Conservation (phyloP, 2,113 vertebrate genomes). For the Clarias batrachus region DNA sequence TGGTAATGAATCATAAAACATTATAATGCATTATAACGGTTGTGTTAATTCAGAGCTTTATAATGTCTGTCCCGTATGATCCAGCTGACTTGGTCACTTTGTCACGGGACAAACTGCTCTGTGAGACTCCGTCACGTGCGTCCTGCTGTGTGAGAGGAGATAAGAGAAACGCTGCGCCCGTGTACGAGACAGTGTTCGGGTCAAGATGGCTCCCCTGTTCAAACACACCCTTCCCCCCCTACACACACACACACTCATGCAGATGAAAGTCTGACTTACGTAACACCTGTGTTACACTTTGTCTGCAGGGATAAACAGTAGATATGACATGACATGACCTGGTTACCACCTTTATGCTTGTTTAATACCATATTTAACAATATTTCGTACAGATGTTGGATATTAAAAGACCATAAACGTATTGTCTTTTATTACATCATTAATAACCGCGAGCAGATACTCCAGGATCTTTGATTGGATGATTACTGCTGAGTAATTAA, state of each 20-base stretch:
- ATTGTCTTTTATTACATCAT: too few relatives aligned
- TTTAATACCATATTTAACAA: too few relatives aligned
- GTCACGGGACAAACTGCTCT: not conserved
- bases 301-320: conserved; percentile 4
- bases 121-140: conserved; percentile 48
- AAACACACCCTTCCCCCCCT: not conserved
- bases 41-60: too few relatives aligned
- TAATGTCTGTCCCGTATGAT: not conserved
- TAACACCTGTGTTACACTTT: conserved; percentile 46
- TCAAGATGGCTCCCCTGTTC: not conserved
- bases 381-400: too few relatives aligned
- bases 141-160: conserved; percentile 15
- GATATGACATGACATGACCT: not conserved
- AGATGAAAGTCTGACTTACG: conserved; percentile 39
- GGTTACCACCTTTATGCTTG: too few relatives aligned
- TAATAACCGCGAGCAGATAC: too few relatives aligned
- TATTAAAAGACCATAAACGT: too few relatives aligned
- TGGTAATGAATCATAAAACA: too few relatives aligned
- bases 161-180: conserved; percentile 40
- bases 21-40: too few relatives aligned
- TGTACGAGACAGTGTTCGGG: not conserved
- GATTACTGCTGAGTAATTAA: too few relatives aligned
- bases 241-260: not conserved
- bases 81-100: not conserved
- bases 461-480: too few relatives aligned